These are phyloP conservation scores for Platypus cylindrus DNA, from an alignment of 2,888 invertebrate genomes.

Conservation along the genomic window DNA sequence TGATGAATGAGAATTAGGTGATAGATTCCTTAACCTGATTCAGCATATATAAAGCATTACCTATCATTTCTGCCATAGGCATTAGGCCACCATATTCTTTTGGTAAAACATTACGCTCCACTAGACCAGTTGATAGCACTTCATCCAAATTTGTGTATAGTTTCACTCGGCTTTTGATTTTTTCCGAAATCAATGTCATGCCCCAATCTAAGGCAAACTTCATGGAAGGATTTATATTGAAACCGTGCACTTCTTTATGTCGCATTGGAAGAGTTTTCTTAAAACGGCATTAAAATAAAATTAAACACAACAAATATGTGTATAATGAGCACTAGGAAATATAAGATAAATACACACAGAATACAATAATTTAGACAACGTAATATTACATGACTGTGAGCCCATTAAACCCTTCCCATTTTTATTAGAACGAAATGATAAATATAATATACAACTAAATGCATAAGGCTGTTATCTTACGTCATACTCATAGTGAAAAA, in stretches of 20 bases:
- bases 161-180: conserved; percentile 57
- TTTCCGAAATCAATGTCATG: conserved; percentile 63
- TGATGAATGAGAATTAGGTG: background rate
- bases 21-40: background rate
- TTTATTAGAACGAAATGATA: no score
- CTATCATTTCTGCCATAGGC: conserved; percentile 73
- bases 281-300: conserved; percentile 22
- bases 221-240: conserved; percentile 60
- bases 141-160: conserved; percentile 52
- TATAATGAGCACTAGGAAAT: no score
- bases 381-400: no score
- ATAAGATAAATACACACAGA: no score
- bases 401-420: no score
- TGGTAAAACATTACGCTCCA: conserved; percentile 45
- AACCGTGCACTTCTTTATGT: conserved; percentile 66
- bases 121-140: conserved; percentile 30
- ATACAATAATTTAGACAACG: no score
- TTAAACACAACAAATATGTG: background rate
- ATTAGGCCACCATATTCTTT: conserved; percentile 74
- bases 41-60: conserved; percentile 33
- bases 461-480: no score
- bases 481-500: no score
- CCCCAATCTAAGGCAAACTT: conserved; percentile 68
- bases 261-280: conserved; percentile 65
- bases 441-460: no score